Evolutionary conservation across 2,888 invertebrate genomes (phyloP), one percentile per base, ranked within the genome.

Genomic region (Acrobasis suavella): DNA sequence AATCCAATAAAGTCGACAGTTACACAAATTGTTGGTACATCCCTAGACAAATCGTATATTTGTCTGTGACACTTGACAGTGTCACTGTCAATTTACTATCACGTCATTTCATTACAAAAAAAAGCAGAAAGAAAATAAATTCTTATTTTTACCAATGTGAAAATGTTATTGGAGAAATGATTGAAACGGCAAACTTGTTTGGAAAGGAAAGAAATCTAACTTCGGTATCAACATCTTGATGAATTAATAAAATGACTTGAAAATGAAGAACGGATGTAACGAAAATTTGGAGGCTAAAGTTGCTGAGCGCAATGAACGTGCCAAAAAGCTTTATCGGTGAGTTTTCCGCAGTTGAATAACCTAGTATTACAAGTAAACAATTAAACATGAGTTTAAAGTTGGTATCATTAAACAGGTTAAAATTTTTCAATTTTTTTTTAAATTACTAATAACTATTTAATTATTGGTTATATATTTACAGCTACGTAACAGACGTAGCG

Each of bases 401-500:
- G 7, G 32, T 32, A 32, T 32, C 32, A 32, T 32, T 32, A 32
- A 32, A 32, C 7, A 32, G 2, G 32, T 7, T 32, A 32, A 8
- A 32, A 32, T 6, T 32, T 32, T 32, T 32, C 7, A 8, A 7
- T 32, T 6, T 32, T 32, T 7, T 32, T 32, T 32, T 32, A 2
- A 2, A 22, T 22, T 32, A 32, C 32, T 7, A 32, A 8, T 6
- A 32, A 22, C 8, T 6, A 32, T 7, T 32, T 0, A 32, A 32
- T 6, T 32, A 32, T 32, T 32, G 32, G 32, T 32, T 32, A 32
- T 32, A 32, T 32, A 32, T 65, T 91, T 93, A 66, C 87, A 94
- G 96, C 78, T 94, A 94, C 80, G 94, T 95, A 72, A 95, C 92
- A 69, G 96, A 96, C 78, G 93, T 95, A 72, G 94, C 94, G 60